These are phyloP conservation scores for Galemys pyrenaicus DNA, from an alignment of 2,113 vertebrate species.

Conservation along the genomic window DNA sequence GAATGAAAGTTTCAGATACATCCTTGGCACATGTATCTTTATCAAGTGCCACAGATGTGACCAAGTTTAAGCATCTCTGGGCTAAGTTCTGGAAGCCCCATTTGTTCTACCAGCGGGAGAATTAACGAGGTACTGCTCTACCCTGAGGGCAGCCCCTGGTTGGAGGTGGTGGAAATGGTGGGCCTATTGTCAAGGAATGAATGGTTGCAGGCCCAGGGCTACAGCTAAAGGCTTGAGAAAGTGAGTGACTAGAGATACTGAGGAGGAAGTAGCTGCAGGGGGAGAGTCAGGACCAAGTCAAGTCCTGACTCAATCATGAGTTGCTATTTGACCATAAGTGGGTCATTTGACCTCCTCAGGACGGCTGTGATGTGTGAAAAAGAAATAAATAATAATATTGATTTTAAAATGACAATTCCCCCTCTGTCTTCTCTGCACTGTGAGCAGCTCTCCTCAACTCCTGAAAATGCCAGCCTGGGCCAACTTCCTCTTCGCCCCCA, in stretches of 20 bases:
- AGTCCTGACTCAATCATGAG: conserved; percentile 36
- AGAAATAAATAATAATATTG: background rate
- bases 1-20: background rate
- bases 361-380: background rate
- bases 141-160: background rate
- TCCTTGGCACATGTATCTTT: background rate
- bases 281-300: background rate
- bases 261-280: background rate
- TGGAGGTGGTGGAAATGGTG: background rate
- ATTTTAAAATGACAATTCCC: too few species aligned
- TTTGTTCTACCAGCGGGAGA: background rate
- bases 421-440: too few species aligned
- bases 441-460: too few species aligned
- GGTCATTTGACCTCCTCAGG: background rate
- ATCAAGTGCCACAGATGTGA: background rate
- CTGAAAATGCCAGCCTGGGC: too few species aligned
- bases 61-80: background rate
- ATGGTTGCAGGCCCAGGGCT: background rate
- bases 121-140: background rate
- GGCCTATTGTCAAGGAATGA: background rate
- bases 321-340: background rate
- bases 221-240: background rate
- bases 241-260: background rate
- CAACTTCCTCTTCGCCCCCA: too few species aligned
- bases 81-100: background rate